Conservation (phyloP, 2,113 vertebrate species). For the Agelaius phoeniceus region DNA sequence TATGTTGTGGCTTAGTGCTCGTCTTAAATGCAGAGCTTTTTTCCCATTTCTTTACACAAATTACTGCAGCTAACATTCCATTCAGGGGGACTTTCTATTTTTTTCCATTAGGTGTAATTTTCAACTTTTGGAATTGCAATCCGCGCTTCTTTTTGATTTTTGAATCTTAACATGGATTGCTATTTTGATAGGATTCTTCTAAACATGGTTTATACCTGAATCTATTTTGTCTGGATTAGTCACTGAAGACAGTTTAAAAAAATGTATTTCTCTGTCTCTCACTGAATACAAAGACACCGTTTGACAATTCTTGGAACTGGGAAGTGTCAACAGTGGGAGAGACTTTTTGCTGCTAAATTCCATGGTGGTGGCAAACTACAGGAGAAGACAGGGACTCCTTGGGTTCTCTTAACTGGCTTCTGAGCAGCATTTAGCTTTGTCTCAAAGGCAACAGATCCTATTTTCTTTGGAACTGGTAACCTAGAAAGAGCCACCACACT, state of each 20-base stretch:
- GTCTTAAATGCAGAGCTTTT: not conserved
- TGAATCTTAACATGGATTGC: not conserved
- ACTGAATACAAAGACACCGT: accelerated
- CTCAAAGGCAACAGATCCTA: not conserved
- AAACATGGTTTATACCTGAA: not conserved
- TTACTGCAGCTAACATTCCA: not conserved
- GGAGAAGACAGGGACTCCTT: not conserved
- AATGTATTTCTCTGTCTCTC: not conserved
- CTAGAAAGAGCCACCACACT: accelerated
- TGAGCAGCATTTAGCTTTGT: not conserved
- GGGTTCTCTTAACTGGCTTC: not conserved
- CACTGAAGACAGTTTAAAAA: not conserved
- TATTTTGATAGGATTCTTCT: not conserved
- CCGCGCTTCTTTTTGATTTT: not conserved
- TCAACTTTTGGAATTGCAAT: not conserved
- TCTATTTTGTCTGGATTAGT: not conserved
- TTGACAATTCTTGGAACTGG: not conserved
- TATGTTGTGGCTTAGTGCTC: not conserved
- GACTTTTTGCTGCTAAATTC: not conserved
- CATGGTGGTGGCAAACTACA: not conserved
- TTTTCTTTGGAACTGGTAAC: not conserved
- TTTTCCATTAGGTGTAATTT: not conserved
- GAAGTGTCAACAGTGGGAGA: not conserved
- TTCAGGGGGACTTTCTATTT: not conserved
- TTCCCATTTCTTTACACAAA: not conserved